Evolutionary conservation across 2,888 invertebrate species (phyloP), one percentile per base, ranked within the genome.

Genomic region (Silvanus unidentatus): DNA sequence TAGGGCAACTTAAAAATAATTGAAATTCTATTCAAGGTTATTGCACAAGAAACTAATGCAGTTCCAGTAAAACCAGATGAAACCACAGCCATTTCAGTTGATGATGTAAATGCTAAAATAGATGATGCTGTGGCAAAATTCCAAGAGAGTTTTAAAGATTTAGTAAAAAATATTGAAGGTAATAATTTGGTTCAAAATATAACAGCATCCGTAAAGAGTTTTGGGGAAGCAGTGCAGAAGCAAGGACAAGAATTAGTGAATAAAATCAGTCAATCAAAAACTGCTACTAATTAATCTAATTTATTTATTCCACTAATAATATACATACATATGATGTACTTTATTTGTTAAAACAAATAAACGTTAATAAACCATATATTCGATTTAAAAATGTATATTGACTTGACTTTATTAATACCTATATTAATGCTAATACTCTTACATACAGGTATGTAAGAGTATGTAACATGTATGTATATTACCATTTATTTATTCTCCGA

Each of bases 121-220:
- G 62, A 62, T 28, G 59, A 62, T 1, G 58, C 62, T n/a, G 44
- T 60, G 1, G 40, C 60, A 10, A 53, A 53, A 1, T 42, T 64
- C 29, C 57, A 60, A 44, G 38, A 51, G 13, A 53, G 57, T 6
- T 36, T 64, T 2, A 53, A 61, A 10, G 58, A 63, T 12, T 43
- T 64, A 1, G 47, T 58, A 2, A 49, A 52, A 11, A 61, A 62
- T 40, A 51, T 64, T 14, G 55, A 63, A 53, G 63, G 59, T 10
- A 64, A 58, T 42, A 58, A 62, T 34, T 34, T 64, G 12, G 50
- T 54, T 35, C 55, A 56, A 43, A 62, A 63, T 47, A 45, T 58
- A 5, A 44, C 48, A 1, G 43, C 45, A 27, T 42, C 40, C 1
- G 37, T 62, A 12, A 49, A 55, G 22, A 46, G 53, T n/a, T 53